Conservation (phyloP, 2,113 vertebrate genomes). For the Macaca nemestrina region DNA sequence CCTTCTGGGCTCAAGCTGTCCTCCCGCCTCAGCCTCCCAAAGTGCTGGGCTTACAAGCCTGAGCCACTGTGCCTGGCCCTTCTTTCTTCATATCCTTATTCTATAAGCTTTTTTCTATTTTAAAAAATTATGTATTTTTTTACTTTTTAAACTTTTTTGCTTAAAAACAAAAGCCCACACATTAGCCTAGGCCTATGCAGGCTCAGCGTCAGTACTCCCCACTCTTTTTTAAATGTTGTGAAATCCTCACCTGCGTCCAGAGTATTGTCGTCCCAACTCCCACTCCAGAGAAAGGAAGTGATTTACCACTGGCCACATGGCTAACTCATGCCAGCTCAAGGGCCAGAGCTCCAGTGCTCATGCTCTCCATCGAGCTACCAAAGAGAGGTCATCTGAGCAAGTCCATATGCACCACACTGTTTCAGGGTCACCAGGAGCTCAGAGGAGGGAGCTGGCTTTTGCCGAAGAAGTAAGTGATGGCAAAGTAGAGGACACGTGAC, state of each 20-base stretch:
- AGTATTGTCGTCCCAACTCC: not conserved
- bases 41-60: too few relatives aligned
- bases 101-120: not conserved
- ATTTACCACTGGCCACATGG: not conserved
- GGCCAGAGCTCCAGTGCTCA: not conserved
- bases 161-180: not conserved
- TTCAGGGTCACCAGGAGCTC: not conserved
- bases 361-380: not conserved
- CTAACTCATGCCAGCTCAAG: not conserved
- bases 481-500: not conserved
- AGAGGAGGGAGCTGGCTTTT: not conserved
- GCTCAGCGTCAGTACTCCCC: not conserved
- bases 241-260: not conserved
- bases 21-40: too few relatives aligned
- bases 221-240: not conserved
- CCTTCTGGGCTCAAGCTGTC: too few relatives aligned
- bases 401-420: not conserved
- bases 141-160: not conserved
- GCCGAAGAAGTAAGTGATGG: not conserved
- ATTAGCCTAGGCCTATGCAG: not conserved
- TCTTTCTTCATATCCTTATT: not conserved
- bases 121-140: not conserved
- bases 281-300: not conserved
- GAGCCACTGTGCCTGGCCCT: too few relatives aligned
- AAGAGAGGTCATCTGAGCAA: not conserved